Conservation (phyloP, 2,888 invertebrate species). For the Amphipyra tragopoginis region DNA sequence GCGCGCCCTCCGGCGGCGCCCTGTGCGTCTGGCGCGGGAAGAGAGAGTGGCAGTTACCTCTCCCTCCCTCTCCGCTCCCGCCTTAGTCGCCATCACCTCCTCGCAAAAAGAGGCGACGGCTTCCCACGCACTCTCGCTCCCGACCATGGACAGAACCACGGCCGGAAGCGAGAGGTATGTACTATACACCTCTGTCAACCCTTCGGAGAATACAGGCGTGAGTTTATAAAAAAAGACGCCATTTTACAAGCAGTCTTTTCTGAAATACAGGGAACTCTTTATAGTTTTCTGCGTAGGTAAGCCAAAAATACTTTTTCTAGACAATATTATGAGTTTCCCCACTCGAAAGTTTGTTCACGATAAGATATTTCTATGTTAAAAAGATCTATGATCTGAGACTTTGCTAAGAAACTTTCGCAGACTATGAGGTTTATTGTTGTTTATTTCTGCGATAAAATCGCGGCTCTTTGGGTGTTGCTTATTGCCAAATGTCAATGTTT, state of each 20-base stretch:
- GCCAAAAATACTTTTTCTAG: constrained; percentile 28
- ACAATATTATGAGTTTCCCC: constrained; percentile 26
- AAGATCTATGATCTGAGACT: constrained; percentile 23
- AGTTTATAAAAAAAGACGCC: too few relatives aligned
- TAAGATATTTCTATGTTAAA: constrained; percentile 23
- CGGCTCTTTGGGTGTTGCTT: not conserved
- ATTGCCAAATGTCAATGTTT: not conserved
- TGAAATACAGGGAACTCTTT: constrained; percentile 2
- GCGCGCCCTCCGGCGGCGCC: too few relatives aligned
- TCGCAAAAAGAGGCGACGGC: too few relatives aligned
- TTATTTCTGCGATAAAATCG: constrained; percentile 25
- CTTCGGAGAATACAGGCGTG: too few relatives aligned
- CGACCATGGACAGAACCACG: too few relatives aligned
- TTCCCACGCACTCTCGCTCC: too few relatives aligned
- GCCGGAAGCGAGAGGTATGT: too few relatives aligned
- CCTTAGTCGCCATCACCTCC: too few relatives aligned
- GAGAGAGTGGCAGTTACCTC: too few relatives aligned
- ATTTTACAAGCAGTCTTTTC: constrained; percentile 2
- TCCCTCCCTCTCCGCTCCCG: too few relatives aligned
- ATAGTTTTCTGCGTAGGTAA: constrained; percentile 6
- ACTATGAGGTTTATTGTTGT: constrained; percentile 23
- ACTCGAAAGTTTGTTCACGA: constrained; percentile 32
- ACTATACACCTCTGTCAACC: too few relatives aligned
- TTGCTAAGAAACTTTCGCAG: constrained; percentile 17
- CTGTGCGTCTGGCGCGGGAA: too few relatives aligned